Evolutionary conservation across 2,888 invertebrate genomes (phyloP).

Genomic region (Drosophila anomelani): DNA sequence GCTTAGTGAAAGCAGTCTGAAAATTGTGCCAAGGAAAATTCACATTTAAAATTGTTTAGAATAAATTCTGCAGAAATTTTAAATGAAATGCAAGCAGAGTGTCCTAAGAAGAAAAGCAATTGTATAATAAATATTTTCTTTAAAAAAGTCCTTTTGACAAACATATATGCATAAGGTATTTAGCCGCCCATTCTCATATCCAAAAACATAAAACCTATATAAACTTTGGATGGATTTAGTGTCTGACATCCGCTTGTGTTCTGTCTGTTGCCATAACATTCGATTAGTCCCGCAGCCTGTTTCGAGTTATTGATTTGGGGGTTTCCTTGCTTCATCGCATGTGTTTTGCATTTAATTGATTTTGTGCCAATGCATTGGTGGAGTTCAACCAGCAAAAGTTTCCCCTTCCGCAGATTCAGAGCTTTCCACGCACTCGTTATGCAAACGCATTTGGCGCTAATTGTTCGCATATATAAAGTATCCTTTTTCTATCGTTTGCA

Average conservation of each 20-base stretch:
- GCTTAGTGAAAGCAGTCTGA: conserved; percentile 44
- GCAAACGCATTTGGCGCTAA: conserved; percentile 41
- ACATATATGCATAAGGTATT: neutral
- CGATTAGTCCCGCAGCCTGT: conserved; percentile 14
- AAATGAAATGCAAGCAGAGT: neutral
- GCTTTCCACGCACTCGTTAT: conserved; percentile 33
- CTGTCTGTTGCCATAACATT: conserved; percentile 34
- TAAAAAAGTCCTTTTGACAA: neutral
- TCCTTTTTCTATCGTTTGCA: conserved; percentile 25
- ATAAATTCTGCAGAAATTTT: too few species aligned
- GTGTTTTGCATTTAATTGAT: conserved; percentile 63
- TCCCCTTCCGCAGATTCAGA: conserved; percentile 11
- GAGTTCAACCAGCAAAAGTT: conserved; percentile 9
- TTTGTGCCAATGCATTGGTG: conserved; percentile 48
- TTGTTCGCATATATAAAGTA: conserved; percentile 35
- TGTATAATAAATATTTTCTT: neutral
- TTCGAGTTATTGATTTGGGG: conserved; percentile 13
- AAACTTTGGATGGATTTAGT: neutral
- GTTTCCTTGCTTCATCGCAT: neutral
- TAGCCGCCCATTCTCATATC: neutral
- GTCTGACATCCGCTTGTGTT: neutral
- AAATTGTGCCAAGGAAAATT: conserved; percentile 40
- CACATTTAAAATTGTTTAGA: neutral
- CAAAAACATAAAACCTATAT: neutral
- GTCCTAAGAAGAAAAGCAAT: neutral